Conservation (phyloP, 2,888 invertebrate genomes). For the Aphodius sticticus region DNA sequence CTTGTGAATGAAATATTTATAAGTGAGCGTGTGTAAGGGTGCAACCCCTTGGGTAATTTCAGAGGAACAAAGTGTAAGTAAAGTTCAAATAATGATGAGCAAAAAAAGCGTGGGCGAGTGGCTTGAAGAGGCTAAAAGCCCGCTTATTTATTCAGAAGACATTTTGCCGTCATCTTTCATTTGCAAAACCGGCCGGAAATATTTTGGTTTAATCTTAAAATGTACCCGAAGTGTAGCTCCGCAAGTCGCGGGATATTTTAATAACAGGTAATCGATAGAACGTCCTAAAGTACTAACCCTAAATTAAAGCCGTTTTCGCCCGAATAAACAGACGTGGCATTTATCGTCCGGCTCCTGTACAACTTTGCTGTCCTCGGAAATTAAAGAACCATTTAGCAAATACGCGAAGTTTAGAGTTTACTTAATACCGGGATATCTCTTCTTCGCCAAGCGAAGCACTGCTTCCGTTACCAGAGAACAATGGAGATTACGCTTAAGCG, state of each 20-base stretch:
- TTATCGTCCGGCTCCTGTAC: not conserved
- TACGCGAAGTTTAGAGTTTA: not conserved
- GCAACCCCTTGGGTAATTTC: not conserved
- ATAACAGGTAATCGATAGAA: not conserved
- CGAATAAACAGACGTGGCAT: not conserved
- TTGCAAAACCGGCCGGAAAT: not conserved
- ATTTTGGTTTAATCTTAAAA: not conserved
- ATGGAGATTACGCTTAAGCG: not conserved
- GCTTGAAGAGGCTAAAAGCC: not conserved
- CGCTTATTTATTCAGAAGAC: not conserved
- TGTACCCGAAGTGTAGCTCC: not conserved
- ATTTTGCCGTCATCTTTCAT: not conserved
- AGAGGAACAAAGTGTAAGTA: not conserved
- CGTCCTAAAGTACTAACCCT: not conserved
- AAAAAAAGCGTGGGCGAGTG: not conserved
- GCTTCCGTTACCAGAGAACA: not conserved
- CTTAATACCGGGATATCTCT: not conserved
- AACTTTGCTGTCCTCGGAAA: not conserved
- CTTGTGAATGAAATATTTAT: not conserved
- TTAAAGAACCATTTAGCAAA: not conserved
- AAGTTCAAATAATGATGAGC: not conserved
- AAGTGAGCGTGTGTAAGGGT: not conserved
- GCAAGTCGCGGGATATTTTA: not conserved
- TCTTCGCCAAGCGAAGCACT: not conserved
- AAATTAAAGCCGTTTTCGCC: not conserved